Base-by-base conservation (phyloP, 2,113 vertebrate species). In the Climacteris rufus region DNA sequence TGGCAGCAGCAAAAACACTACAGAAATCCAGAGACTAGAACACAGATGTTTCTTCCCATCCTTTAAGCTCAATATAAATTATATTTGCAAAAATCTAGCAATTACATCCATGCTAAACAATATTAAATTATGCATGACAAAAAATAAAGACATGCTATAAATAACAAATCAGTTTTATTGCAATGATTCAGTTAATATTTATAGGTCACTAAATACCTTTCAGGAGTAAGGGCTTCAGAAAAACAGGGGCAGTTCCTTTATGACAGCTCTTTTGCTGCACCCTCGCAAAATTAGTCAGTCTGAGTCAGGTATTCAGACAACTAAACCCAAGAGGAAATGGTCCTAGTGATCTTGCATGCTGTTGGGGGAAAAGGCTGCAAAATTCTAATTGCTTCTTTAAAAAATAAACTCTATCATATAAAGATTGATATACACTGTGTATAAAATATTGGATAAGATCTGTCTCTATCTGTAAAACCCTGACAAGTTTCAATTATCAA, bases 11-110 rank as follows among this genome's bases (percentile, higher is more conserved):
- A 91, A 64, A 96, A 53, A 75, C 13, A 11, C 59, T 56, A 68
- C 18, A 94, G 31, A 68, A 88, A 87, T 75, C n/a, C 61, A 20
- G 70, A 75, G 42, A 84, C 92, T 71, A n/a, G 15, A 63, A 84
- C 57, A 88, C 90, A 96, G 83, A 84, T 97, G 94, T 85, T 90
- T 75, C 66, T 84, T 96, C 50, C 68, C 15, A 79, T 90, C 79
- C 91, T 95, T 68, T 82, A 95, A 94, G 90, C 57, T 94, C 68
- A 92, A 87, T 96, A 95, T 78, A 93, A 97, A 96, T 97, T 94
- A 95, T 37, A 94, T 97, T 97, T 96, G 69, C 63, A 96, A 90
- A 95, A 96, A 65, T 70, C 71, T 68, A 94, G 72, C 72, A 97
- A 95, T 94, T 96, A 92, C 80, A 94, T 92, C 63, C 39, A 61